Conservation (phyloP, 2,888 invertebrate genomes). For the Alviniconcha strummeri region DNA sequence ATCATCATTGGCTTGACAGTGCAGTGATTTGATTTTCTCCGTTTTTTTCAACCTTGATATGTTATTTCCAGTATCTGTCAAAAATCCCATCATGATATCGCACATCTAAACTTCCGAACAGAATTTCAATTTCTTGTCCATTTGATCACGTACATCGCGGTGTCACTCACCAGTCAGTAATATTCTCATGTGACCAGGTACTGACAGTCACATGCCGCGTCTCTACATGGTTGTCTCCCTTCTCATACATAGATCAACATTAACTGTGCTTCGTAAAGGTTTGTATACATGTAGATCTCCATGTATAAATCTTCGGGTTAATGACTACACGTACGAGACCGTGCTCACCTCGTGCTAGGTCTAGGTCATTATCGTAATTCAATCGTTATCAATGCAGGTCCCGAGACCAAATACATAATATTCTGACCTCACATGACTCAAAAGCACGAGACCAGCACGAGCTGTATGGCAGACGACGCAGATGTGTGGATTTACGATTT, state of each 20-base stretch:
- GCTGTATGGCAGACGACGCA: constrained; percentile 31
- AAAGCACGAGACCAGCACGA: constrained; percentile 26
- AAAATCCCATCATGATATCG: constrained; percentile 13
- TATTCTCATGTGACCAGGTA: constrained; percentile 15
- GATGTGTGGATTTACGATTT: not conserved
- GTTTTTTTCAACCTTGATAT: constrained; percentile 13
- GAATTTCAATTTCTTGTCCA: too few species aligned
- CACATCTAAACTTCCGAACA: not conserved
- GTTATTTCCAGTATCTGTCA: not conserved
- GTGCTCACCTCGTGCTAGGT: too few species aligned
- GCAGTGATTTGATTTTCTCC: not conserved
- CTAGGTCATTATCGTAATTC: not conserved
- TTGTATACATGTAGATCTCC: too few species aligned
- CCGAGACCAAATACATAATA: constrained; percentile 16
- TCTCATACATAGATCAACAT: not conserved
- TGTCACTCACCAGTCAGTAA: not conserved
- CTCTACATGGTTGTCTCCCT: not conserved
- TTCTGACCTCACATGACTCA: constrained; percentile 33
- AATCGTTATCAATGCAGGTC: constrained; percentile 2
- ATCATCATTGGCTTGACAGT: not conserved
- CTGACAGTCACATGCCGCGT: constrained; percentile 19
- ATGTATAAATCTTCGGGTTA: too few species aligned
- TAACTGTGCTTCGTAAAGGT: too few species aligned
- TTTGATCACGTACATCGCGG: not conserved
- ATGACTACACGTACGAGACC: too few species aligned